Conservation (phyloP, 2,797 vertebrate species). For the Aplochiton taeniatus region DNA sequence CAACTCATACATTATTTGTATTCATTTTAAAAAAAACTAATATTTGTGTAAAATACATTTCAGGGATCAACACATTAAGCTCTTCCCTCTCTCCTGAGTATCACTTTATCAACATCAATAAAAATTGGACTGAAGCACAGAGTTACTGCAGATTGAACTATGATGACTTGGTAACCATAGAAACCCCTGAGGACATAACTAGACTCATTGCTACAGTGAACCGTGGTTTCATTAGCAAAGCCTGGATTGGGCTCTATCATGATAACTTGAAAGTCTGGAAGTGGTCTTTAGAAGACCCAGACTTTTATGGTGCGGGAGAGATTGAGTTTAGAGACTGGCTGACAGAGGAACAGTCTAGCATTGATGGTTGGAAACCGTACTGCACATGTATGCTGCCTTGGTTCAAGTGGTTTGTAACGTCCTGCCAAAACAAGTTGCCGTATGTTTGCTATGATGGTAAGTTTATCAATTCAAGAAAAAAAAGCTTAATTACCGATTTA, state of each 20-base stretch:
- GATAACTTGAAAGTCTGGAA: conserved; percentile 26
- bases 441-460: conserved; percentile 40
- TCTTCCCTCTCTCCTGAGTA: not conserved
- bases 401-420: rapidly evolving
- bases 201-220: not conserved
- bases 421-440: rapidly evolving
- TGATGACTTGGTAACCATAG: not conserved
- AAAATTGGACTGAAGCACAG: not conserved
- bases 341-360: rapidly evolving
- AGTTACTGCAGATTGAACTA: not conserved
- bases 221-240: not conserved
- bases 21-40: no score
- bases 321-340: conserved; percentile 15
- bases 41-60: no score
- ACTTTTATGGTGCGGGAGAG: conserved; percentile 39
- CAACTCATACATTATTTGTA: no score
- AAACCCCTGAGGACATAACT: not conserved
- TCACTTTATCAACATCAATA: not conserved
- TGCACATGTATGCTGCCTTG: not conserved
- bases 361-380: rapidly evolving
- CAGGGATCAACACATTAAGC: no score
- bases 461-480: not conserved
- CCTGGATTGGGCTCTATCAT: conserved; percentile 47
- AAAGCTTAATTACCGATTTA: no score
- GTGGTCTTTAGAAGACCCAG: not conserved